A percentile compares a stretch with the other conserved stretches of the same genome.
phyloP scores from a whole-genome alignment of 1,140 invertebrate species.

The Gyrodactylus salaris region DNA sequence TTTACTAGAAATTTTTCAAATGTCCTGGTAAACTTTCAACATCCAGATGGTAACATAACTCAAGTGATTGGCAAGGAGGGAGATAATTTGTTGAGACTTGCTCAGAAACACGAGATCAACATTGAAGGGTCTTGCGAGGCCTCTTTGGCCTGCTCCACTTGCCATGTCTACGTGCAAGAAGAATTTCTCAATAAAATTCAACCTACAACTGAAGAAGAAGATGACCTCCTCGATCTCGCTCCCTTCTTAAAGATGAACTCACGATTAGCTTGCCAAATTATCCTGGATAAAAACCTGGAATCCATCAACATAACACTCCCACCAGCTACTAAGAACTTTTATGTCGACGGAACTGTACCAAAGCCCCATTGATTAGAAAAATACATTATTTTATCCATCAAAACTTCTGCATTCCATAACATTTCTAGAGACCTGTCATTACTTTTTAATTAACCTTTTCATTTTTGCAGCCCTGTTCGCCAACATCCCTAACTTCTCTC shows the following conservation, averaged over 20 bases:
- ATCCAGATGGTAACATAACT: constrained; percentile 12
- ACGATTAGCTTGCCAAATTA: constrained; percentile 75
- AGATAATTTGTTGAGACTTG: constrained; percentile 68
- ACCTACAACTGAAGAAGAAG: constrained; percentile 45
- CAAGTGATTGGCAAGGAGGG: constrained; percentile 61
- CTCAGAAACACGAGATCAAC: constrained; percentile 49
- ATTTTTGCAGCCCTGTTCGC: too few species aligned
- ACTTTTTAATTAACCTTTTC: too few species aligned
- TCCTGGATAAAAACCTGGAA: constrained; percentile 55
- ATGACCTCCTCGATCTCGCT: constrained; percentile 80
- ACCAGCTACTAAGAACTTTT: constrained; percentile 70
- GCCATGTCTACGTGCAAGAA: constrained; percentile 66
- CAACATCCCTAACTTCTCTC: too few species aligned
- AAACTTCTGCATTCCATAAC: too few species aligned
- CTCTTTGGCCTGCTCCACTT: constrained; percentile 79
- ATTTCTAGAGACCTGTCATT: too few species aligned
- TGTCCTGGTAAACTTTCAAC: too few species aligned
- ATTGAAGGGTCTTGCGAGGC: constrained; percentile 96
- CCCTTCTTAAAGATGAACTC: constrained; percentile 80
- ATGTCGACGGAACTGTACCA: constrained; percentile 81
- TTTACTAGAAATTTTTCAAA: too few species aligned
- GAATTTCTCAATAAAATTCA: constrained; percentile 37
- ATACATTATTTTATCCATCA: too few species aligned
- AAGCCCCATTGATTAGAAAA: constrained; percentile 23
- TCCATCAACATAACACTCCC: constrained; percentile 54